Evolutionary conservation across 1,140 invertebrate genomes (phyloP), one percentile per base, ranked within the genome.

Genomic region (Apocrypta bakeri): DNA sequence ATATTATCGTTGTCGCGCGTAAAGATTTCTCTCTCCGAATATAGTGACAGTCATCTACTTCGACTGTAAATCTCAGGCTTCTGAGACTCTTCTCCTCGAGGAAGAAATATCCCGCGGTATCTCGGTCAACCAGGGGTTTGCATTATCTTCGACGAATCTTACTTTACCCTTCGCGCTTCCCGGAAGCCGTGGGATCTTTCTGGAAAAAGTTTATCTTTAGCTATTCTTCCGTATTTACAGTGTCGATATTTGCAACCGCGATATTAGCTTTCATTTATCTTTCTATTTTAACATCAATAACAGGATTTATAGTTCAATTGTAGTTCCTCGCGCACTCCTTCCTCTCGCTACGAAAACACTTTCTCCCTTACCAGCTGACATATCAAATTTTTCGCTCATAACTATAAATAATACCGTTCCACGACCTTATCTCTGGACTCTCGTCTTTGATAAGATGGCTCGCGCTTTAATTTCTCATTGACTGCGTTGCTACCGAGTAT

Each of bases 381-480:
- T 9, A 21, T 29, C 68, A 12, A 21, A 71, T 71, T 71, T 14
- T 64, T 33, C 33, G 80, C 74, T 66, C 29, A 31, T 42, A 33
- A 78, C 14, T 56, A 56, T 56, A n/a, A 56, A 79, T 82, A 84
- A 27, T 31, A 71, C 63, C 25, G 63, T 27, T 66, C 25, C 27
- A 17, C 80, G 66, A 69, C 63, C 48, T 78, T 84, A 82, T 40
- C 81, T 73, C 71, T 14, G 24, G 71, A 73, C 71, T 73, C 37
- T 56, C 48, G 48, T 42, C 21, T 71, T 31, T 31, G 68, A 71
- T 33, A 71, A n/a, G 68, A 69, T 17, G 25, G 21, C 33, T 72
- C 25, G 68, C 61, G 68, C 72, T 74, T 84, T 74, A 81, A 81
- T 73, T 74, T 25, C 73, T 61, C 80, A 76, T 40, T 84, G 61